These are phyloP conservation scores for Plemyria rubiginata DNA, from an alignment of 2,888 invertebrate genomes.

Conservation along the genomic window DNA sequence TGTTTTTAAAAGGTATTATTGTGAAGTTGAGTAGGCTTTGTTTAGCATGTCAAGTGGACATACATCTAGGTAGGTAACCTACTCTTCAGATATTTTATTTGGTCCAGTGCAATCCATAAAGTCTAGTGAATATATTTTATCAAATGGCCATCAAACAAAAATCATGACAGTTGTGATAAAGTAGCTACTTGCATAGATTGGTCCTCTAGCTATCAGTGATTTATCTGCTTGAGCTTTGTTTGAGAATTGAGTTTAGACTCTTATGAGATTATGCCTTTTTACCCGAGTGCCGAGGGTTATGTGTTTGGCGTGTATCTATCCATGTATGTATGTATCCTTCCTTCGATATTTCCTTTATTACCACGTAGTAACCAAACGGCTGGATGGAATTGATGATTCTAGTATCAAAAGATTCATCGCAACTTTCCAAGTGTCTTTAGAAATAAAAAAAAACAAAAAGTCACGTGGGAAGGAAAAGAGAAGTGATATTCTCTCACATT, in stretches of 20 bases:
- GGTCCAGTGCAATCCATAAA: background rate
- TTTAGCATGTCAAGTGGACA: background rate
- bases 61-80: background rate
- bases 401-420: no score
- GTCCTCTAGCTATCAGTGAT: constrained; percentile 42
- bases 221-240: constrained; percentile 35
- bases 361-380: no score
- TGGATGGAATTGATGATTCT: no score
- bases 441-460: no score
- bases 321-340: no score
- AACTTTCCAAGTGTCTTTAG: no score
- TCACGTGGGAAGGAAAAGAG: no score
- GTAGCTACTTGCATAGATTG: background rate
- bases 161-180: constrained; percentile 35
- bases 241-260: background rate
- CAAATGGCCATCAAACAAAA: constrained; percentile 19
- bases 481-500: no score
- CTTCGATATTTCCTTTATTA: no score
- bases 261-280: no score
- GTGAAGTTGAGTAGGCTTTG: background rate
- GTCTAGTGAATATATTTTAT: constrained; percentile 15
- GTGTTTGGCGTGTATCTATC: no score
- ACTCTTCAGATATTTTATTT: background rate
- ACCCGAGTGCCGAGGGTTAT: no score
- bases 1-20: background rate